Evolutionary conservation across 2,888 invertebrate species (phyloP).

Genomic region (Lysandra bellargus): DNA sequence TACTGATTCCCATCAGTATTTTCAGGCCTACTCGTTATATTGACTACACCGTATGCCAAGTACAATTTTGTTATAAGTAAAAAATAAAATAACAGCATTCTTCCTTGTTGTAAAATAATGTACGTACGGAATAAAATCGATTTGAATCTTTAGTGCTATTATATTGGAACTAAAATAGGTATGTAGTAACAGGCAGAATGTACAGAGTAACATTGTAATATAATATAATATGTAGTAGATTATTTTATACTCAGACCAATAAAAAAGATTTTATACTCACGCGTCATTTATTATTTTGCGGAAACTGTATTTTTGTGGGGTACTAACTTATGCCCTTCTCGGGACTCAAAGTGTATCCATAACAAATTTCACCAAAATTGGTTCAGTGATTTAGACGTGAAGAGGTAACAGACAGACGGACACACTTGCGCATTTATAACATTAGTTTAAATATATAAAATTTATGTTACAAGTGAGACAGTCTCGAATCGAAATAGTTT

Average conservation of each 20-base stretch:
- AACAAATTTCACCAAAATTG: too few relatives aligned
- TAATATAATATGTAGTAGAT: too few relatives aligned
- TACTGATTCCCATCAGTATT: background rate
- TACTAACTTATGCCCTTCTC: too few relatives aligned
- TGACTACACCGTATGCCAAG: background rate
- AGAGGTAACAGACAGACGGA: too few relatives aligned
- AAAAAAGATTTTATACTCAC: too few relatives aligned
- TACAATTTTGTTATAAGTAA: background rate
- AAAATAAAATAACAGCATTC: background rate
- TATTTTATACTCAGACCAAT: too few relatives aligned
- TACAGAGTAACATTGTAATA: background rate
- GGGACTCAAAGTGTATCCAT: too few relatives aligned
- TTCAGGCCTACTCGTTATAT: slow-evolving; percentile 2
- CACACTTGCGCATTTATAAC: too few relatives aligned
- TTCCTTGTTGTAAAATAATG: background rate
- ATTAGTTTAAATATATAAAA: too few relatives aligned
- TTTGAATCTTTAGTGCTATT: background rate
- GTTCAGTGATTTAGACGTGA: too few relatives aligned
- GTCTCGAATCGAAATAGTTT: background rate
- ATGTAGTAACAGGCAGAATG: background rate
- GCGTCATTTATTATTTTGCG: too few relatives aligned
- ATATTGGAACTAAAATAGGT: background rate
- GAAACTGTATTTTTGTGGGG: too few relatives aligned
- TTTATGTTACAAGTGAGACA: background rate
- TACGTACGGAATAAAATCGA: background rate